phyloP scores from a whole-genome alignment of 2,888 invertebrate genomes.

The Entomobrya multifasciata region DNA sequence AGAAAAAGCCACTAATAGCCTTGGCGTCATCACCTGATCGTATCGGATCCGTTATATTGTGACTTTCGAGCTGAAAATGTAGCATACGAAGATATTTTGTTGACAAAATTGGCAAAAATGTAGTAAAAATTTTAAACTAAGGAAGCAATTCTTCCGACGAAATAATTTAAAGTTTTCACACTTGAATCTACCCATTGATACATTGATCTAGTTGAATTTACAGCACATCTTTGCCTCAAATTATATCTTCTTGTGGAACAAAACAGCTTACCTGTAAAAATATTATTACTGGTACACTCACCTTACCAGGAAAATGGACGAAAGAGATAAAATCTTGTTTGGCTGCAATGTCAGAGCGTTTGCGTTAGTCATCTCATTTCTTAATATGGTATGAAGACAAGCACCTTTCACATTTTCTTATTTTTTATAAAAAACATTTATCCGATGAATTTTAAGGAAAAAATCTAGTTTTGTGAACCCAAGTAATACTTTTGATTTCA shows the following conservation, averaged over 20 bases:
- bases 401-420: constrained; percentile 18
- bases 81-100: neutral
- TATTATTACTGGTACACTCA: no score
- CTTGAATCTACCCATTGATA: no score
- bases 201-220: no score
- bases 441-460: no score
- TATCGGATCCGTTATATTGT: neutral
- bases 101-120: neutral
- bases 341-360: constrained; percentile 66
- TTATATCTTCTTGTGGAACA: no score
- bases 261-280: no score
- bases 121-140: no score
- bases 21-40: constrained; percentile 39
- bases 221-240: no score
- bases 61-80: neutral
- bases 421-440: neutral
- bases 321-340: constrained; percentile 57
- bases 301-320: constrained; percentile 37
- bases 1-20: constrained; percentile 32
- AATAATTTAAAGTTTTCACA: no score
- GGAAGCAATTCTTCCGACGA: no score
- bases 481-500: constrained; percentile 12
- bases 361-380: constrained; percentile 57
- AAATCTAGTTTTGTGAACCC: no score
- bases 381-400: constrained; percentile 54